phyloP scores from a whole-genome alignment of 2,888 invertebrate genomes.

The Thereva nobilitata region DNA sequence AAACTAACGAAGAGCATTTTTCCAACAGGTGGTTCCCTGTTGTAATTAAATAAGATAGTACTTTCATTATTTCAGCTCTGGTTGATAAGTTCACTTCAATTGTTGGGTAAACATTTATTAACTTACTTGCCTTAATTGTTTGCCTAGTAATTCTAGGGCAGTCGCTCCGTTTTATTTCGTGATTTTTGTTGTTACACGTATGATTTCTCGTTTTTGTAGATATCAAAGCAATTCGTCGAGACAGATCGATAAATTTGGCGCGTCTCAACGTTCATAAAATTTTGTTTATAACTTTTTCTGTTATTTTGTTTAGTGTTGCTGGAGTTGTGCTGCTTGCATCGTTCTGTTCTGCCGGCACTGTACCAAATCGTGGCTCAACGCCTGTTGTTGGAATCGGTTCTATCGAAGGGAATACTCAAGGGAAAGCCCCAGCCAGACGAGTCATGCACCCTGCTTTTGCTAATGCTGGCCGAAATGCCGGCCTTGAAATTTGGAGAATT shows the following conservation, averaged over 20 bases:
- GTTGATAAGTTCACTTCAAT: too few relatives aligned
- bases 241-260: conserved; percentile 12
- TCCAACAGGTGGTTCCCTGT: too few relatives aligned
- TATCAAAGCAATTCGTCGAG: conserved; percentile 2
- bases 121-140: too few relatives aligned
- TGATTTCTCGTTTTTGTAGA: neutral
- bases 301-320: neutral
- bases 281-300: conserved; percentile 1
- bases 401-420: too few relatives aligned
- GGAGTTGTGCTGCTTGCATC: conserved; percentile 8
- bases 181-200: too few relatives aligned
- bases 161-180: too few relatives aligned
- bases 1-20: too few relatives aligned
- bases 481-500: conserved; percentile 79
- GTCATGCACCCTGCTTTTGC: conserved; percentile 69
- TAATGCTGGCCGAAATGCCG: conserved; percentile 69
- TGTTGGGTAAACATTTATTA: too few relatives aligned
- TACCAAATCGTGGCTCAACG: conserved; percentile 48
- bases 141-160: too few relatives aligned
- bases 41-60: too few relatives aligned
- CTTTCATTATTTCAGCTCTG: too few relatives aligned
- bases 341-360: conserved; percentile 52
- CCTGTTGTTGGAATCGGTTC: conserved; percentile 24
- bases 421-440: conserved; percentile 49
- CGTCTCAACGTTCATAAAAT: neutral